Conservation (phyloP, 2,113 vertebrate genomes). For the Chaetura pelagica region DNA sequence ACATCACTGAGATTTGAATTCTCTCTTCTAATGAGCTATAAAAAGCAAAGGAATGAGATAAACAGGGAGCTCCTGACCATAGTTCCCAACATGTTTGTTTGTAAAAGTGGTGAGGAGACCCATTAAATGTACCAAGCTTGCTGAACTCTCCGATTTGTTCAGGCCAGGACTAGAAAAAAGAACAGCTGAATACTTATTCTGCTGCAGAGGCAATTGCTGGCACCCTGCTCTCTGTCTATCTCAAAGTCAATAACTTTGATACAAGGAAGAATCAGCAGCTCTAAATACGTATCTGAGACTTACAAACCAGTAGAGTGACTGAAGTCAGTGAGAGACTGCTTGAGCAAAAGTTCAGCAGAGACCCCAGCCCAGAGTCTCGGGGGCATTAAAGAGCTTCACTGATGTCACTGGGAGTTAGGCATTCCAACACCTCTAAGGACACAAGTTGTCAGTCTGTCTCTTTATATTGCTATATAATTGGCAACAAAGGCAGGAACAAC, state of each 20-base stretch:
- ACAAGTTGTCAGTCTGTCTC: background rate
- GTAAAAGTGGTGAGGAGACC: background rate
- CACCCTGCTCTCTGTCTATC: background rate
- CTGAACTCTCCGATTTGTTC: background rate
- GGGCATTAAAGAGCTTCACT: background rate
- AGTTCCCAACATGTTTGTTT: rapidly evolving
- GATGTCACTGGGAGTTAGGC: background rate
- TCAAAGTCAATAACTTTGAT: background rate
- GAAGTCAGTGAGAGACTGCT: background rate
- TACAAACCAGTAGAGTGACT: background rate
- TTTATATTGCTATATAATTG: background rate
- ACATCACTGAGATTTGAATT: background rate
- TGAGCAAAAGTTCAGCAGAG: background rate
- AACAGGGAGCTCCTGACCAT: background rate
- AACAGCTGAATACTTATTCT: background rate
- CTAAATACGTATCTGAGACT: background rate
- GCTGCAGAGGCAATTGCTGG: background rate
- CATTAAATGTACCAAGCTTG: background rate
- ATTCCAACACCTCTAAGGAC: background rate
- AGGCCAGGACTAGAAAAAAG: background rate
- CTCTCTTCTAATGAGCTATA: background rate
- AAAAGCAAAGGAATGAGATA: background rate
- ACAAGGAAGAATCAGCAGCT: background rate
- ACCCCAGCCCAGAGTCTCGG: background rate
- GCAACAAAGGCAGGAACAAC: conserved; percentile 20